Conservation (phyloP, 2,888 invertebrate species). For the Uloborus plumipes region DNA sequence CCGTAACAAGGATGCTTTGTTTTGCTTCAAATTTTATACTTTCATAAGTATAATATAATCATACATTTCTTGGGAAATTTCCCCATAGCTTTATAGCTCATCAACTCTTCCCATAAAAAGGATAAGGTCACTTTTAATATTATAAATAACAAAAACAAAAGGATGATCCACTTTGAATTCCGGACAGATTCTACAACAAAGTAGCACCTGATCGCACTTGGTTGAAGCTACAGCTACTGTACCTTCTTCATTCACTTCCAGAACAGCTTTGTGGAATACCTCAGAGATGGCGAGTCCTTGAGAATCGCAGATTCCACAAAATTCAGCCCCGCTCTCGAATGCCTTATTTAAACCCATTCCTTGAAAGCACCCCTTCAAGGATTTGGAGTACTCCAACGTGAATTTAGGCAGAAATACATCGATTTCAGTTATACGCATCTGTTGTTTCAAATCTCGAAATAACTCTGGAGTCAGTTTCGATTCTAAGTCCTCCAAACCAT, state of each 20-base stretch:
- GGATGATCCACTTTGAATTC: slow-evolving; percentile 44
- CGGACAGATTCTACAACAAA: not conserved
- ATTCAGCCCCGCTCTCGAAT: slow-evolving; percentile 57
- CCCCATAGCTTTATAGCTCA: slow-evolving; percentile 33
- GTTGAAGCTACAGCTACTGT: slow-evolving; percentile 62
- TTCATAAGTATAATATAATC: no score
- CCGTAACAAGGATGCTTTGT: no score
- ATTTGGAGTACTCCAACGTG: slow-evolving; percentile 37
- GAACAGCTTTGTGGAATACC: slow-evolving; percentile 64
- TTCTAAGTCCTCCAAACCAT: slow-evolving; percentile 32
- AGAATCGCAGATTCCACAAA: slow-evolving; percentile 60
- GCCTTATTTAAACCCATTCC: slow-evolving; percentile 44
- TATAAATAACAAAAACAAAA: slow-evolving; percentile 28
- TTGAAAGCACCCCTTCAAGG: slow-evolving; percentile 38
- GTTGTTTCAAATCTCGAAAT: slow-evolving; percentile 19
- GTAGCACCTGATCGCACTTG: not conserved
- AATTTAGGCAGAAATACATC: slow-evolving; percentile 63
- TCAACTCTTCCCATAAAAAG: slow-evolving; percentile 31
- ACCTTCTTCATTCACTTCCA: slow-evolving; percentile 66
- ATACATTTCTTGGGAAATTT: no score
- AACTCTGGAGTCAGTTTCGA: slow-evolving; percentile 23
- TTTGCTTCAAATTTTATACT: no score
- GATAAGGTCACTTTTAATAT: slow-evolving; percentile 15
- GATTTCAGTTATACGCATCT: slow-evolving; percentile 31
- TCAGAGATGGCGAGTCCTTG: slow-evolving; percentile 59